Evolutionary conservation across 2,113 vertebrate genomes (phyloP), one percentile per base, ranked within the genome.

Genomic region (Chauna torquata): DNA sequence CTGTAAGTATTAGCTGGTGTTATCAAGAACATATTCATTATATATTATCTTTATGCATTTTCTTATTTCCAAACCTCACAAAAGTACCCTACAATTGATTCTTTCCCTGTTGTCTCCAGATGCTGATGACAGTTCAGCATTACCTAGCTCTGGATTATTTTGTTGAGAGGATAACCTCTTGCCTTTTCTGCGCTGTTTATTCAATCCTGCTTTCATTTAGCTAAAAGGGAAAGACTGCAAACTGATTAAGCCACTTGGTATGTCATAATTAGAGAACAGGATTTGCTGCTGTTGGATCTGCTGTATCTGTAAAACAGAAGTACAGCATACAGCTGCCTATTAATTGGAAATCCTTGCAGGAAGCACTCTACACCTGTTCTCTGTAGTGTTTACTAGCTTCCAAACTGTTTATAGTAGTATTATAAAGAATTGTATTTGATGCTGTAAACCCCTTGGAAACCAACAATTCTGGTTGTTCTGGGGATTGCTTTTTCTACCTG

Each of bases 401-500:
- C 61, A 84, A 76, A 74, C 18, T 62, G 86, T 66, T 87, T 80
- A 45, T 55, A 87, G 50, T 16, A 75, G n/a, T 83, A 62, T 58
- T 82, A 74, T 82, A 90, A 88, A 38, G 66, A 92, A 72, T 74
- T 66, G 54, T 57, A 62, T 85, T 83, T 90, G 62, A 59, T 95
- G 42, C n/a, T 78, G 68, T 77, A 97, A 94, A 82, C 25, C 45
- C 66, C 55, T 85, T 77, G 42, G 79, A 94, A 95, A 83, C 76
- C 72, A 94, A 81, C n/a, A 92, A 13, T 70, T 93, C 62, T 80
- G 25, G 7, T 88, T 96, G 50, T 89, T 95, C 23, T 45, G 54
- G 44, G 54, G 38, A 59, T 69, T 86, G 42, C 20, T 94, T 88
- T 94, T 95, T 92, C 93, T 92, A 77, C 81, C 32, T 92, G 75